Evolutionary conservation across 2,113 vertebrate species (phyloP), one percentile per base, ranked within the genome.

Genomic region (Peromyscus leucopus): DNA sequence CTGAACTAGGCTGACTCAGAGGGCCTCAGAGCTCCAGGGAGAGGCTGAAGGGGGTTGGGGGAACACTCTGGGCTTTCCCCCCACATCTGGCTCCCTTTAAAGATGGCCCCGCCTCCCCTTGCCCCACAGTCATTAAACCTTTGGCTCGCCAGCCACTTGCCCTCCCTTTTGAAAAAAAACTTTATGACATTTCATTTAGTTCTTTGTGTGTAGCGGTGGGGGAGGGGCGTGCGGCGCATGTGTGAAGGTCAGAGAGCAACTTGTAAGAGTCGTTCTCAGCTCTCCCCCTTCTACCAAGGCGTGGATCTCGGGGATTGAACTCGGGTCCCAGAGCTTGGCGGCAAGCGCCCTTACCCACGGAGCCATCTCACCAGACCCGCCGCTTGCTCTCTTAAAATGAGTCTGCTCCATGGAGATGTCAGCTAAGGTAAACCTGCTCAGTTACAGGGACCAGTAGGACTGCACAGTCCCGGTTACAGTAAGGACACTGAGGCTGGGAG

Each of bases 241-340:
- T 46, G 83, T 33, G 39, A 65, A 42, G 16, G 8, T 67, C 61
- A 67, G 84, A 86, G 28, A 28, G 67, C 39, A 86, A 67, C 42
- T 48, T 13, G 8, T 33, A 19, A 67, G 61, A 85, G 83, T 65
- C 15, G 28, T 46, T 46, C 61, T 21, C n/a, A 61, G 0, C 28
- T 24, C 55, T 84, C 2, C 57, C 28, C 17, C 39, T 19, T 33
- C 39, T 1, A 12, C 5, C 13, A 42, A 42, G 2, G 3, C 0
- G 2, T 48, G 83, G 39, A 48, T 21, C 26, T 11, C 39, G 33
- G 61, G 83, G 39, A 67, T 22, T 0, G 2, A 48, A 67, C 84
- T 67, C 26, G 1, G 17, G 39, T 85, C 84, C 13, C 42, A 67
- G 42, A 61, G 28, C 42, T 33, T 33, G 39, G 84, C 42, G 21